Conservation (phyloP, 2,888 invertebrate genomes). For the Hemicrepidius hirtus region DNA sequence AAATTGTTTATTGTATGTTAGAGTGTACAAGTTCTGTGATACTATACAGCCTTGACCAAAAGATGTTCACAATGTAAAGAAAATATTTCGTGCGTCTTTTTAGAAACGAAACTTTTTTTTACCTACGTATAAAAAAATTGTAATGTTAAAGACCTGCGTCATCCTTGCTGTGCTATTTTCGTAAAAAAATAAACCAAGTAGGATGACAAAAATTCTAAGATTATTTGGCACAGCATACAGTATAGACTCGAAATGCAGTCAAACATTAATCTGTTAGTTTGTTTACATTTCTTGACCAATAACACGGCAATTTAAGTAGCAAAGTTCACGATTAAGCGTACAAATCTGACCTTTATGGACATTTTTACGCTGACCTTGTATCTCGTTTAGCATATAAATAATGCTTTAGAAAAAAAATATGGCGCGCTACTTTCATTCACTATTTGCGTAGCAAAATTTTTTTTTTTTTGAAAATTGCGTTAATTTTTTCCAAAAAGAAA, state of each 20-base stretch:
- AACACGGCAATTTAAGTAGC: slow-evolving; percentile 39
- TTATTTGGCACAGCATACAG: not conserved
- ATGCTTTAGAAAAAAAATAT: slow-evolving; percentile 39
- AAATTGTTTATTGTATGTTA: no score
- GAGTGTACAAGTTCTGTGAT: no score
- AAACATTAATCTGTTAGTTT: slow-evolving; percentile 17
- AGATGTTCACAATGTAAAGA: no score
- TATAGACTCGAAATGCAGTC: not conserved
- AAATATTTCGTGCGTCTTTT: no score
- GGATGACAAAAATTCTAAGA: not conserved
- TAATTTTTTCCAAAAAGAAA: no score
- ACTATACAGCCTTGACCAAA: no score
- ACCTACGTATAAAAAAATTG: no score
- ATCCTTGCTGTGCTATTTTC: no score
- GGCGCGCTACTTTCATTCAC: slow-evolving; percentile 40
- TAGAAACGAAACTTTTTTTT: no score
- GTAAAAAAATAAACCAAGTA: no score
- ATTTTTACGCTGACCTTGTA: slow-evolving; percentile 45
- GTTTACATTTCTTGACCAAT: slow-evolving; percentile 40
- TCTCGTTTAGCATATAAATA: slow-evolving; percentile 41
- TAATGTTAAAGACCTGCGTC: no score
- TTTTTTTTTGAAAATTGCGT: not conserved
- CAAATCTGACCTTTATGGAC: slow-evolving; percentile 49
- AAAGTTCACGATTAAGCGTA: slow-evolving; percentile 39
- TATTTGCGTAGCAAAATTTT: not conserved